A percentile compares a stretch with the other conserved stretches of the same genome.
phyloP scores from a whole-genome alignment of 2,797 vertebrate species.

The Liparis tanakae region DNA sequence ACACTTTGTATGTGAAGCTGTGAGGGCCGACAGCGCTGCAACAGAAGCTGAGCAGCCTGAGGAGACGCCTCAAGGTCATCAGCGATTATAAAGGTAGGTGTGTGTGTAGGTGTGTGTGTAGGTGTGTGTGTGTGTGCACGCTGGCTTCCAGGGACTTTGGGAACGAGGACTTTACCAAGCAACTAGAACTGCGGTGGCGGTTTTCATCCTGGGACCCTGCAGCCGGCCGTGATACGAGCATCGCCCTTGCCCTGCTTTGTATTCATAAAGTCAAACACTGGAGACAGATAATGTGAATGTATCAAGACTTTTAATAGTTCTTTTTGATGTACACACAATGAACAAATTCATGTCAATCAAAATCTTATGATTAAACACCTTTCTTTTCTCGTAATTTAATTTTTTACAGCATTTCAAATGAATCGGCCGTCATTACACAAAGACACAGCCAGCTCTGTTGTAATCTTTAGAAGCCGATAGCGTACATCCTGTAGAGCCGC shows the following conservation, averaged over 20 bases:
- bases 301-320: slow-evolving; percentile 76
- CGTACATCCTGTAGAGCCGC: slow-evolving; percentile 41
- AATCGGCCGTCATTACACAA: slow-evolving; percentile 59
- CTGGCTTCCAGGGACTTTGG: not conserved
- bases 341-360: slow-evolving; percentile 67
- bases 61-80: slow-evolving; percentile 38
- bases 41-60: slow-evolving; percentile 5
- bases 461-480: slow-evolving; percentile 40
- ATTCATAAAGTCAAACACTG: not conserved
- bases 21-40: slow-evolving; percentile 4
- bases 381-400: slow-evolving; percentile 10
- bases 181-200: slow-evolving; percentile 33
- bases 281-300: slow-evolving; percentile 37
- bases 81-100: slow-evolving; percentile 16
- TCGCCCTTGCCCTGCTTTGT: not conserved
- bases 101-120: not conserved
- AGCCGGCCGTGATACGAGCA: not conserved
- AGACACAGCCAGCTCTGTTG: slow-evolving; percentile 50
- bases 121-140: not conserved
- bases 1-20: slow-evolving; percentile 44
- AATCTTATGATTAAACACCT: slow-evolving; percentile 66
- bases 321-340: slow-evolving; percentile 66
- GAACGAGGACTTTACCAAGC: slow-evolving; percentile 12
- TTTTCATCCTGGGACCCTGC: slow-evolving; percentile 16
- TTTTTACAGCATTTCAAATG: slow-evolving; percentile 60